These are phyloP conservation scores for Leptestheria dahalacensis DNA, from an alignment of 1,140 invertebrate genomes.

Conservation along the genomic window DNA sequence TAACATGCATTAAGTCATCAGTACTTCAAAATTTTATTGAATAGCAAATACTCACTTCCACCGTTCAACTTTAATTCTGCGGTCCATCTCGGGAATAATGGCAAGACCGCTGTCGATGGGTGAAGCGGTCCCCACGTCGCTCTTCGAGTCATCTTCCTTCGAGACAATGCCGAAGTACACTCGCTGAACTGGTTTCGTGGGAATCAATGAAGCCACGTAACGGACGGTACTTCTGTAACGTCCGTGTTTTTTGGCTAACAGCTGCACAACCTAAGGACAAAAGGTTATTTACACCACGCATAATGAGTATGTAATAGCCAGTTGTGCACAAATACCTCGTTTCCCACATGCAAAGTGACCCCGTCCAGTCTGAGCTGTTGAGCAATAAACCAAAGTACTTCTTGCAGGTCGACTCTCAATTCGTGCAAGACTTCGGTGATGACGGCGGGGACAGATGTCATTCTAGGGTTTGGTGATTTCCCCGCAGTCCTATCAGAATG, in stretches of 20 bases:
- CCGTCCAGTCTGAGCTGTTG: constrained; percentile 10
- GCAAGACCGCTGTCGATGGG: constrained; percentile 8
- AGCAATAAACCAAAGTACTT: constrained; percentile 10
- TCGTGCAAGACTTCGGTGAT: constrained; percentile 13
- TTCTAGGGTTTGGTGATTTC: neutral
- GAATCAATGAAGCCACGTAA: neutral
- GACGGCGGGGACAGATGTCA: neutral
- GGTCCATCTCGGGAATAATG: constrained; percentile 10
- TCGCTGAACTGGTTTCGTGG: constrained; percentile 9
- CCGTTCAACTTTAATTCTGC: constrained; percentile 4
- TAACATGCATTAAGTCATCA: no score
- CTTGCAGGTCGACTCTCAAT: constrained; percentile 10
- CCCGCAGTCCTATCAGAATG: neutral
- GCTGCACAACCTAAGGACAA: neutral
- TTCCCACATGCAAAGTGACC: neutral
- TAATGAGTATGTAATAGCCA: no score
- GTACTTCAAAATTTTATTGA: neutral
- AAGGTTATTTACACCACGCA: no score
- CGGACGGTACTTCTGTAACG: constrained; percentile 7
- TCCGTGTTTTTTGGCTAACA: neutral
- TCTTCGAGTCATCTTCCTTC: neutral
- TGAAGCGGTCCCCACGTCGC: neutral
- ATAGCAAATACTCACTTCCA: neutral
- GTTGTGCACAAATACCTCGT: neutral
- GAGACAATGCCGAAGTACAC: constrained; percentile 4